Evolutionary conservation across 2,888 invertebrate species (phyloP).

Genomic region (Melinopterus prodromus): DNA sequence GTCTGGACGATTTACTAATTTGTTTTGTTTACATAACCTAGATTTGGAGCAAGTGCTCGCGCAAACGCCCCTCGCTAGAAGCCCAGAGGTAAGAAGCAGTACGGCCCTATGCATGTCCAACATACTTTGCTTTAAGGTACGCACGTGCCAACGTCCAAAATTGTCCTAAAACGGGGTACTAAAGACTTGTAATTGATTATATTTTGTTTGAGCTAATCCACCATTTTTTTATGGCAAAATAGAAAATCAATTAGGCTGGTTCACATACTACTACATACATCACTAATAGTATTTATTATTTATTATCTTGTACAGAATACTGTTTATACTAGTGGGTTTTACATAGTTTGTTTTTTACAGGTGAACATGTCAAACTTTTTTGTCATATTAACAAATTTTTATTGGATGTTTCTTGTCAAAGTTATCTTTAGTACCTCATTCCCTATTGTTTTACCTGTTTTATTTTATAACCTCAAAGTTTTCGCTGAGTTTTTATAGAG

Average conservation of each 20-base stretch:
- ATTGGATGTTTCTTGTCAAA: not conserved
- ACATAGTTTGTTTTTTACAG: not conserved
- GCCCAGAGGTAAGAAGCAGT: slow-evolving; percentile 73
- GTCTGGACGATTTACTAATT: not conserved
- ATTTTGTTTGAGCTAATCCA: not conserved
- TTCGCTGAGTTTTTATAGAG: not conserved
- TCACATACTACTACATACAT: too few species aligned
- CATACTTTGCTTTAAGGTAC: slow-evolving; percentile 88
- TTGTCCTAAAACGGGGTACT: slow-evolving; percentile 5
- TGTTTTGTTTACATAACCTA: slow-evolving; percentile 36
- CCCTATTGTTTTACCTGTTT: not conserved
- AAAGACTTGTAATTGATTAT: not conserved
- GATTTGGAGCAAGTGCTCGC: slow-evolving; percentile 53
- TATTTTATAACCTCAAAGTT: not conserved
- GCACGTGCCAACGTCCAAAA: slow-evolving; percentile 56
- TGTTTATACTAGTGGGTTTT: not conserved
- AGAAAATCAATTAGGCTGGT: too few species aligned
- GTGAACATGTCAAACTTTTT: not conserved
- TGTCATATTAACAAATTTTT: not conserved
- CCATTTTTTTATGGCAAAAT: too few species aligned
- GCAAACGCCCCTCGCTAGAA: slow-evolving; percentile 56
- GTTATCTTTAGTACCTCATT: not conserved
- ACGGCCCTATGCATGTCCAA: slow-evolving; percentile 86
- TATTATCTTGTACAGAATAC: too few species aligned
- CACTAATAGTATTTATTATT: too few species aligned